Evolutionary conservation across 1,140 invertebrate genomes (phyloP), one percentile per base, ranked within the genome.

Genomic region (Plectrocnemia conspersa): DNA sequence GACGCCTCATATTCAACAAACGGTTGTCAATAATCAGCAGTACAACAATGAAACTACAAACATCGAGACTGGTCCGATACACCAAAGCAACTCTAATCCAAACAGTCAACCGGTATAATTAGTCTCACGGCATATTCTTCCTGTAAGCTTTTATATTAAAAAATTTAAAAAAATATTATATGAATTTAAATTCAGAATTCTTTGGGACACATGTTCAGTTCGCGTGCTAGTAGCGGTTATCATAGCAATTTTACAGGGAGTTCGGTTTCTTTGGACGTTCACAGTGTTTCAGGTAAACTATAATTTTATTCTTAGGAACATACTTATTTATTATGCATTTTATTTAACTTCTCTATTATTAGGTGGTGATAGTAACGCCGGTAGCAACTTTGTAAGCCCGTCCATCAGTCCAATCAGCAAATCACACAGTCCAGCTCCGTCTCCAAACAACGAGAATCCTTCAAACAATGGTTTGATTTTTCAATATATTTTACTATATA

Each of bases 241-340:
- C 74, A 76, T 61, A 76, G 74, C 67, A 76, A 76, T 65, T 75
- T 76, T 62, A 76, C 74, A n/a, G 74, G 74, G 59, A 74, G 72
- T 64, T 68, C 65, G 22, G 70, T 68, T 2, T 74, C 72, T 0
- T 64, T 76, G 18, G 74, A 76, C 53, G 64, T 66, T 1, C 71
- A 76, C 25, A 76, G 73, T 35, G 68, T 69, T 13, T 74, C 72
- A 5, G 72, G 73, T 75, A 56, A 58, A 36, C 5, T 15, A 36
- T 6, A 7, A 36, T 5, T 36, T 36, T 40, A 10, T n/a, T 40
- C 18, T 6, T 40, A 3, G 2, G 22, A 40, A 4, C 11, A 6
- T 7, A 7, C 16, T 40, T 15, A 40, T 16, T 3, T 40, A 19
- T 13, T 38, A 5, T 5, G 35, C 11, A 13, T 38, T 38, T 5